A percentile compares a stretch with the other conserved stretches of the same genome.
Conservation (phyloP, 2,888 invertebrate genomes). For the Rhorus exstirpatorius region DNA sequence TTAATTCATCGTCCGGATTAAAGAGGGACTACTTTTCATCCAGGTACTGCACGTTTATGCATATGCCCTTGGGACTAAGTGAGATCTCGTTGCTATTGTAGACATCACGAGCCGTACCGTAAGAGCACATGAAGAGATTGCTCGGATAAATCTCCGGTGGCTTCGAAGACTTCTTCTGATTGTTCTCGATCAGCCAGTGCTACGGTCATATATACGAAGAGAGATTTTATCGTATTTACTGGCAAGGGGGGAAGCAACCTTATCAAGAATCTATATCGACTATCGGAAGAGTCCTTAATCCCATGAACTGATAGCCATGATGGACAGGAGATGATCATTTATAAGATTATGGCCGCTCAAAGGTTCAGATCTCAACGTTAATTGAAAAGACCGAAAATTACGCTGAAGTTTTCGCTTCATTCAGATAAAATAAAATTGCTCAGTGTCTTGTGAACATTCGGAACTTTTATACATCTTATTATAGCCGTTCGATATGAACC, state of each 20-base stretch:
- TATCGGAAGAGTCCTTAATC: not conserved
- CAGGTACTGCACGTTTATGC: conserved; percentile 75
- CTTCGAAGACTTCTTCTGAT: conserved; percentile 54
- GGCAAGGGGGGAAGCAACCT: not conserved
- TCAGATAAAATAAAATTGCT: too few relatives aligned
- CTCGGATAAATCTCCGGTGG: conserved; percentile 65
- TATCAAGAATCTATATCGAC: not conserved
- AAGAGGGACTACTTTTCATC: conserved; percentile 69
- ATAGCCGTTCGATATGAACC: too few relatives aligned
- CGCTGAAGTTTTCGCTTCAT: too few relatives aligned
- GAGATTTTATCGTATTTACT: conserved; percentile 1
- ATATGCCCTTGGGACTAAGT: conserved; percentile 68
- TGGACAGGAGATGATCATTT: not conserved
- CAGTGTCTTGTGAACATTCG: too few relatives aligned
- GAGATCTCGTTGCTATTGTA: conserved; percentile 70
- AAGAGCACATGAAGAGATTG: conserved; percentile 66
- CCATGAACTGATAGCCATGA: not conserved
- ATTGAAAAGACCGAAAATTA: too few relatives aligned
- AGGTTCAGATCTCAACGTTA: not conserved
- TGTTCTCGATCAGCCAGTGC: conserved; percentile 71
- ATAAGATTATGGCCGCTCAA: not conserved
- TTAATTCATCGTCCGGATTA: conserved; percentile 26
- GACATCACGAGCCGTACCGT: conserved; percentile 66
- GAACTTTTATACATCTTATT: too few relatives aligned
- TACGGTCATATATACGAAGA: conserved; percentile 28